Base-by-base conservation (phyloP, 37 sponge, comb jelly and placozoan species). In the Chondrosia reniformis region DNA sequence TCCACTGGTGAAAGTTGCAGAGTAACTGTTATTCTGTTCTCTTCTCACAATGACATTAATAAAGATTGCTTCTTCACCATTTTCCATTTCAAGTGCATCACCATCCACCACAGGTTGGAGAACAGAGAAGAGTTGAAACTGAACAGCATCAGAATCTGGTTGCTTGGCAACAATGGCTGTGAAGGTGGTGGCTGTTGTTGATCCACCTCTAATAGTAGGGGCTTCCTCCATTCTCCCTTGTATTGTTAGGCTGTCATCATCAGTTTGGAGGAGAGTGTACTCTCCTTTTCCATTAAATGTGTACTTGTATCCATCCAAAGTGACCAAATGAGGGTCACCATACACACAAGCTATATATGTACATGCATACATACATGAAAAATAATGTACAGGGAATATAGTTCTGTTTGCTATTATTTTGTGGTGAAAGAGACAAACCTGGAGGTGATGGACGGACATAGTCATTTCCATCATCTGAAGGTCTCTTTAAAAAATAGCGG, bases 261-360 rank as follows among this genome's bases (percentile, higher is more conserved):
- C 1, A 33, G 89, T 88, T 49, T 83, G 80, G 57, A 88, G 75
- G 0, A 88, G 71, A 8, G 57, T 57, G 54, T 78, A 88, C 76
- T 88, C 89, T 79, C 89, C 89, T 27, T 80, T 80, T 12, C 89
- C 89, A 75, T 88, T 88, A 62, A 88, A 88, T 24, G 89, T 83
- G n/a, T n/a, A n/a, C n/a, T n/a, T n/a, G n/a, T n/a, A n/a, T n/a
- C n/a, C n/a, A n/a, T n/a, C n/a, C n/a, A n/a, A n/a, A n/a, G n/a
- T n/a, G n/a, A n/a, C n/a, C n/a, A n/a, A n/a, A n/a, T n/a, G n/a
- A n/a, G n/a, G n/a, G n/a, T n/a, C n/a, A n/a, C n/a, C n/a, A n/a
- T n/a, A n/a, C n/a, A n/a, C n/a, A n/a, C n/a, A n/a, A 81, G 83
- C 57, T 76, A 80, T 39, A n/a, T n/a, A n/a, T n/a, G n/a, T n/a